Evolutionary conservation across 2,888 invertebrate species (phyloP).

Genomic region (Drosophila stalkeri): DNA sequence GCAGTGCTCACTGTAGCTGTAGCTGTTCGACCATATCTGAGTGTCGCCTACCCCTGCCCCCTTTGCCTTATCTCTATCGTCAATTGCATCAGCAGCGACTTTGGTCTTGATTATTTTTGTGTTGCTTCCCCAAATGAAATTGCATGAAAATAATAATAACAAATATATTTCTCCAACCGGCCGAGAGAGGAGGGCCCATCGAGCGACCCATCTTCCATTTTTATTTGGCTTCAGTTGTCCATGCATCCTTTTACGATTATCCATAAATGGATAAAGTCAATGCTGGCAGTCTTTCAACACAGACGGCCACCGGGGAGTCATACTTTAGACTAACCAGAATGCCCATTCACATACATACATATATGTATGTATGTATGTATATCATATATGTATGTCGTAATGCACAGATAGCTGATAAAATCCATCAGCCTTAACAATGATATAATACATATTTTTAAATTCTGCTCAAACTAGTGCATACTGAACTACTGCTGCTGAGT

Average conservation of each 20-base stretch:
- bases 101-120: slow-evolving; percentile 46
- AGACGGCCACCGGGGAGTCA: slow-evolving; percentile 25
- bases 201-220: slow-evolving; percentile 34
- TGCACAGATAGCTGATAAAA: slow-evolving; percentile 4
- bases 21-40: neutral
- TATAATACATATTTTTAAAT: neutral
- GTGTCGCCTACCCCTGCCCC: neutral
- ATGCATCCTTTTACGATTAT: slow-evolving; percentile 59
- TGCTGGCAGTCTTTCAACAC: slow-evolving; percentile 5
- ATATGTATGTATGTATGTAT: neutral
- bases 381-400: neutral
- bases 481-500: neutral
- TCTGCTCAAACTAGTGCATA: neutral
- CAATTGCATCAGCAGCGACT: slow-evolving; percentile 57
- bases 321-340: slow-evolving; percentile 15
- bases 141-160: slow-evolving; percentile 63
- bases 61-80: slow-evolving; percentile 26
- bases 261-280: slow-evolving; percentile 43
- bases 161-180: slow-evolving; percentile 51
- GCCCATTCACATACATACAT: neutral
- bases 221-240: slow-evolving; percentile 32
- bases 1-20: slow-evolving; percentile 1
- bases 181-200: slow-evolving; percentile 18
- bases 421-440: slow-evolving; percentile 9
- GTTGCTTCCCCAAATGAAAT: slow-evolving; percentile 53